Evolutionary conservation across 2,888 invertebrate genomes (phyloP).

Genomic region (Scaptomyza parva): DNA sequence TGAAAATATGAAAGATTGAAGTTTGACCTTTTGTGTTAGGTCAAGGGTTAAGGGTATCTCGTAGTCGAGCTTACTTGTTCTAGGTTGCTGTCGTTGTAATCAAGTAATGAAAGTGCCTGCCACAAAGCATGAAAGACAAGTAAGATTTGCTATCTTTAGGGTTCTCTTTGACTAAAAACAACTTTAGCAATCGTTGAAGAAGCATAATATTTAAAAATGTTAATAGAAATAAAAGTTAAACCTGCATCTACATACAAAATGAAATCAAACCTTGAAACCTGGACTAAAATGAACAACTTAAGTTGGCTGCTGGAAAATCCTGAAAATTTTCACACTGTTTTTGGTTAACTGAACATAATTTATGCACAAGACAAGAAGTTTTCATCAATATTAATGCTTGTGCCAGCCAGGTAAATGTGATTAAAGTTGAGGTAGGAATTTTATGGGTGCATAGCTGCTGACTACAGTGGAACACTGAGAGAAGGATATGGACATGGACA

Average conservation of each 20-base stretch:
- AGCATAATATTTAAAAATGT: neutral
- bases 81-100: constrained; percentile 52
- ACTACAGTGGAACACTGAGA: constrained; percentile 3
- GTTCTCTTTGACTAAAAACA: neutral
- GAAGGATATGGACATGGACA: neutral
- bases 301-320: neutral
- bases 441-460: constrained; percentile 11
- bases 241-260: neutral
- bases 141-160: constrained; percentile 10
- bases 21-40: constrained; percentile 17
- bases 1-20: no score
- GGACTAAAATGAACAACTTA: neutral
- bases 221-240: neutral
- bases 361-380: constrained; percentile 69
- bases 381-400: constrained; percentile 73
- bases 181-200: neutral
- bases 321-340: constrained; percentile 7
- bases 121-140: constrained; percentile 12
- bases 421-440: constrained; percentile 57
- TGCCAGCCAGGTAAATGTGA: constrained; percentile 74
- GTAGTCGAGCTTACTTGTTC: constrained; percentile 5
- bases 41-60: no score
- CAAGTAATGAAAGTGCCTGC: constrained; percentile 57
- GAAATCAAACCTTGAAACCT: neutral
- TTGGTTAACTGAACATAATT: constrained; percentile 29